Evolutionary conservation across 2,888 invertebrate genomes (phyloP), one percentile per base, ranked within the genome.

Genomic region (Drosophila monieri): DNA sequence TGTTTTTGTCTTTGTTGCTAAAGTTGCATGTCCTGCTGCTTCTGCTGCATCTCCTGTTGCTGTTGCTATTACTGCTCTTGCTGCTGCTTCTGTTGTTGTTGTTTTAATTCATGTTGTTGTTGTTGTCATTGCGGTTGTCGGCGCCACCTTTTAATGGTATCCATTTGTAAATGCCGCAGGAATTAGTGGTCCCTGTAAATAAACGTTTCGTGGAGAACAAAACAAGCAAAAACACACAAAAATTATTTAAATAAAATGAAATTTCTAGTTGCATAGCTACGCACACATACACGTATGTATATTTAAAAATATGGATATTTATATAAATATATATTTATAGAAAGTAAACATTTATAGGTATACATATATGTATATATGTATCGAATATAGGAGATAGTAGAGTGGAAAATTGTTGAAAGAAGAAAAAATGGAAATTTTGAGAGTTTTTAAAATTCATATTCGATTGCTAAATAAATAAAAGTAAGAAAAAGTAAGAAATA

Each of bases 91-190:
- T 73, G 60, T 6, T 78, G 54, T 6, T 76, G 39, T 18, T 65
- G 48, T 4, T 78, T 51, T 9, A 70, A 54, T 32, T 83, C 67
- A 51, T 77, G 66, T 62, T 78, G 71, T 77, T 83, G 66, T 58
- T 62, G 76, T 87, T 85, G 69, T 87, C 80, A 78, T 86, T 85
- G 80, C 80, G 80, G 88, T 81, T 86, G 81, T 85, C 85, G 83
- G 81, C 86, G 89, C 84, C 89, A 89, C 89, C 85, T 81, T 83
- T 92, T 92, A 94, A 95, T 98, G 97, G 94, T 97, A 98, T 94
- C 98, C 98, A 94, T 98, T 98, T 94, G 98, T 98, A 94, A 98
- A 98, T 93, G 97, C 97, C 94, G 98, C 97, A 93, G 98, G 98
- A 95, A 98, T 98, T 94, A 98, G 94, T 92, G 97, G 97, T 92